A percentile compares a stretch with the other conserved stretches of the same genome.
Evolutionary conservation across 2,888 invertebrate species (phyloP).

Genomic region (Carterocephalus palaemon): DNA sequence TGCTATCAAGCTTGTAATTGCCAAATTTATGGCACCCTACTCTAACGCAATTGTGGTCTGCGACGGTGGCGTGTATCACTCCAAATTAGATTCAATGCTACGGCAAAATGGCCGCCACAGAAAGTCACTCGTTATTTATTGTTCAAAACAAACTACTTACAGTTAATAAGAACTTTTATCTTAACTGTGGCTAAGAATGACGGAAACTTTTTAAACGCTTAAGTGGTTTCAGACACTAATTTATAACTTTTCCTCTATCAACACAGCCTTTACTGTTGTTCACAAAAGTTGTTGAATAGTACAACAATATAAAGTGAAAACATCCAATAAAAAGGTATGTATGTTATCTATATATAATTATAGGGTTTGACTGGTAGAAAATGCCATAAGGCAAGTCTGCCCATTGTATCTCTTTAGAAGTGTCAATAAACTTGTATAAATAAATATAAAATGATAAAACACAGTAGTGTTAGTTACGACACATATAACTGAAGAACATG

Average conservation of each 20-base stretch:
- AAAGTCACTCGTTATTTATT: constrained; percentile 51
- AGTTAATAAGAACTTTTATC: constrained; percentile 20
- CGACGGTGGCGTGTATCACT: constrained; percentile 68
- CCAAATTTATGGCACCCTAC: constrained; percentile 73
- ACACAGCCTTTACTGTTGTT: not conserved
- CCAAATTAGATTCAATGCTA: constrained; percentile 70
- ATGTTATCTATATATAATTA: too few relatives aligned
- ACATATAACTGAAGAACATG: too few relatives aligned
- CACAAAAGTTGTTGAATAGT: constrained; percentile 3
- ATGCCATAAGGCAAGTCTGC: too few relatives aligned
- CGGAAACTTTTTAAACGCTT: constrained; percentile 16
- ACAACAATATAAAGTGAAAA: not conserved
- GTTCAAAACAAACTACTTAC: constrained; percentile 21
- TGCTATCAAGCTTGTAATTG: constrained; percentile 69
- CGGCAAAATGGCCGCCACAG: constrained; percentile 57
- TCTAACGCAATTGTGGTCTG: constrained; percentile 72
- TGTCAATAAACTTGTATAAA: too few relatives aligned
- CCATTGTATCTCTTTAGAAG: too few relatives aligned
- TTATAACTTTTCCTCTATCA: constrained; percentile 11
- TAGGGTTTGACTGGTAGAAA: too few relatives aligned
- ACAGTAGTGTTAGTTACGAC: too few relatives aligned
- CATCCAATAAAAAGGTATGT: too few relatives aligned
- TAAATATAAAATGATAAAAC: too few relatives aligned
- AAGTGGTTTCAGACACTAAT: constrained; percentile 22
- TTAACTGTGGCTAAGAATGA: constrained; percentile 9